Conservation (phyloP, 2,888 invertebrate species). For the Agriopis aurantiaria region DNA sequence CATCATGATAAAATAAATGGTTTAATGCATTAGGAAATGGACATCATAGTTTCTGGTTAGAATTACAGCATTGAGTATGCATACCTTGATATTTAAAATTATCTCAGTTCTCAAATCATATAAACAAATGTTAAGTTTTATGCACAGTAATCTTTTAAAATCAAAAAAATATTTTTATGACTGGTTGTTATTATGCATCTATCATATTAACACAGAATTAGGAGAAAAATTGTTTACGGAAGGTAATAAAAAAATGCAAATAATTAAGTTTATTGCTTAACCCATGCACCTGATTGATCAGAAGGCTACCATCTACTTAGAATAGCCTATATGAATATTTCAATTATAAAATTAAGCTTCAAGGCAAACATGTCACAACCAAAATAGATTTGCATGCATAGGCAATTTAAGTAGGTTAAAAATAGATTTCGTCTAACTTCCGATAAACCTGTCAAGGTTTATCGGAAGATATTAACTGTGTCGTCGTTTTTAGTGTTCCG, state of each 20-base stretch:
- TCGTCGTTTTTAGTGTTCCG: background rate
- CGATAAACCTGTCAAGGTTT: too few species aligned
- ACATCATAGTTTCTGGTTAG: background rate
- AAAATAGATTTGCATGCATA: conserved; percentile 34
- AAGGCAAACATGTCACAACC: conserved; percentile 32
- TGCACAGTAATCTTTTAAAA: too few species aligned
- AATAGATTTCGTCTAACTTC: conserved; percentile 25
- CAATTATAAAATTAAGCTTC: conserved; percentile 29
- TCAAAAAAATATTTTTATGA: background rate
- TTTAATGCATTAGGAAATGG: background rate
- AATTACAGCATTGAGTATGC: background rate
- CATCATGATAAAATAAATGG: background rate
- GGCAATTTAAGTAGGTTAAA: conserved; percentile 21
- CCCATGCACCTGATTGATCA: conserved; percentile 1
- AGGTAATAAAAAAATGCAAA: background rate
- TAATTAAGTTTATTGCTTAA: conserved; percentile 6
- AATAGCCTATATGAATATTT: conserved; percentile 29
- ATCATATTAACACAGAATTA: too few species aligned
- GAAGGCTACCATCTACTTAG: conserved; percentile 21
- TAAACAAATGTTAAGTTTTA: too few species aligned
- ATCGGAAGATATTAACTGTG: background rate
- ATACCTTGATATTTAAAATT: conserved; percentile 6
- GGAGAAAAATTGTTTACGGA: background rate
- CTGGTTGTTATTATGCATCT: background rate
- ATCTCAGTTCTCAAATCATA: background rate